Evolutionary conservation across 2,888 invertebrate genomes (phyloP), one percentile per base, ranked within the genome.

Genomic region (Resseliella maxima): DNA sequence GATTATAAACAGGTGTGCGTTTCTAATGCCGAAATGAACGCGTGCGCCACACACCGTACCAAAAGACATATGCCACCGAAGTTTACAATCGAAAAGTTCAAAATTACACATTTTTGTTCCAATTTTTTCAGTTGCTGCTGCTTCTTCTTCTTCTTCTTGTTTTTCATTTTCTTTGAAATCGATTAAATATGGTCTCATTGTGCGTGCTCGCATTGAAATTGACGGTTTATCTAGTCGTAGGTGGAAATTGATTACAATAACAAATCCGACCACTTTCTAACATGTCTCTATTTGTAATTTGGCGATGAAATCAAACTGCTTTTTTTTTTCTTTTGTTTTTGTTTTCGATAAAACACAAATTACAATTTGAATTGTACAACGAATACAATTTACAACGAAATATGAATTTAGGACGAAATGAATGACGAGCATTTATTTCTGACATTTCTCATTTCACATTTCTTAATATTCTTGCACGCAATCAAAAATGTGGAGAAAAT

Each of bases 1-100:
- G 72, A 72, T 31, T 72, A 72, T 72, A 72, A 72, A 72, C 72
- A 72, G 72, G 72, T 72, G 72, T 72, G 72, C 72, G 15, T n/a
- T 27, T 72, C 15, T 31, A 72, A 59, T 59, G 59, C 59, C n/a
- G 59, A 15, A 2, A 59, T 31, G 72, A 72, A 72, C 72, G 72
- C 72, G 72, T 72, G 72, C 72, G 72, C 72, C 15, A 72, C 72
- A 72, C 72, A 72, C 31, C 72, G 31, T 35, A 72, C 72, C 27
- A 72, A 72, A 31, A n/a, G 12, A 72, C 72, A 72, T 72, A 72
- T 72, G 72, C 72, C 72, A 31, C 59, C 46, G 31, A 12, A 72
- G 31, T 72, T 72, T 72, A 72, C 72, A 72, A 72, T 72, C 72
- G 31, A 72, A 72, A n/a, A 72, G 72, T 72, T 72, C 6, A 72